Percentiles rank a stretch among this genome's conserved stretches.
Conservation (phyloP, 1,140 invertebrate genomes). For the Drosophila hydei region DNA sequence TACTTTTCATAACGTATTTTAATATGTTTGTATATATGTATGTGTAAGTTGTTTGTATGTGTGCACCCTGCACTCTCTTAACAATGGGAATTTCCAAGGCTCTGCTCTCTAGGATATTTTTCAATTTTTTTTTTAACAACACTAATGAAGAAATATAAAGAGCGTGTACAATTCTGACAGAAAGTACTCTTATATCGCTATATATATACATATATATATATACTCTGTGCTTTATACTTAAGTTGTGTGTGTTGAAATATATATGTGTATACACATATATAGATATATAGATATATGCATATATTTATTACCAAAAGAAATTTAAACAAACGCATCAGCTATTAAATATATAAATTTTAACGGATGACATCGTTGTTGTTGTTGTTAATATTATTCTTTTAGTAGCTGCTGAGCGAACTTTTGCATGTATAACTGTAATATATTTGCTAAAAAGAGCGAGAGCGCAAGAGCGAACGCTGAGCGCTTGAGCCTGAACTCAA, state of each 20-base stretch:
- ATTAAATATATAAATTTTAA: slow-evolving; percentile 18
- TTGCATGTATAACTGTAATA: slow-evolving; percentile 11
- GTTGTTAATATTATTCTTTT: slow-evolving; percentile 18
- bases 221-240: slow-evolving; percentile 32
- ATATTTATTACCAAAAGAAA: slow-evolving; percentile 36
- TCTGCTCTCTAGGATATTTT: slow-evolving; percentile 4
- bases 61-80: slow-evolving; percentile 10
- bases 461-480: slow-evolving; percentile 11
- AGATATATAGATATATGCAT: slow-evolving; percentile 23
- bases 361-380: slow-evolving; percentile 35
- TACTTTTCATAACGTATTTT: slow-evolving; percentile 42
- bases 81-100: slow-evolving; percentile 2
- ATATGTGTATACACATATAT: slow-evolving; percentile 26
- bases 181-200: slow-evolving; percentile 2
- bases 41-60: neutral
- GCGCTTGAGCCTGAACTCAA: slow-evolving; percentile 15
- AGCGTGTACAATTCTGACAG: slow-evolving; percentile 28
- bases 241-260: slow-evolving; percentile 16
- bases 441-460: slow-evolving; percentile 11
- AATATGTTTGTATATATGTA: slow-evolving; percentile 28
- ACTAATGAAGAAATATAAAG: slow-evolving; percentile 35
- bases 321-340: slow-evolving; percentile 43
- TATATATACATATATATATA: slow-evolving; percentile 14
- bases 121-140: neutral
- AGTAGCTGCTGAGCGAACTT: slow-evolving; percentile 23